Base-by-base conservation (phyloP, 2,797 vertebrate species). In the Atherinosoma microstoma region DNA sequence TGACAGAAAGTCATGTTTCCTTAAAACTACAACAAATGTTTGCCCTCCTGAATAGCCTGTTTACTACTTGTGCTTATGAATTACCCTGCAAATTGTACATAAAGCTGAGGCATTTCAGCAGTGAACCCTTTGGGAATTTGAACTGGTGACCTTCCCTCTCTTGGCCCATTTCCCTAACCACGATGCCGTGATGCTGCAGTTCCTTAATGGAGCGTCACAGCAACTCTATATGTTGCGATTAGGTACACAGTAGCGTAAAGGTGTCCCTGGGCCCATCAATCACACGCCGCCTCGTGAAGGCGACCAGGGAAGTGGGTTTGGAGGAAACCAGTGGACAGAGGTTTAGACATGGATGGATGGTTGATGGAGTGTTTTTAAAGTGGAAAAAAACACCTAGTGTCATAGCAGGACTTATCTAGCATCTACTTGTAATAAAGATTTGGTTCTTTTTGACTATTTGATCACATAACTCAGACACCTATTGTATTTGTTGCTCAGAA, bases 131-230 rank as follows among this genome's bases (percentile, higher is more conserved):
- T 67, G 86, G 91, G 91, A 86, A 77, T 84, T 42, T 91, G 86
- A 91, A 91, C 91, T 77, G 2, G 70, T 82, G 92, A 92, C 92
- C 92, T 94, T 88, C 77, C 82, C 78, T 86, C 87, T 73, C 72
- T 64, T 77, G 80, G 79, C 80, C 86, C 87, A 92, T 94, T 94
- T 93, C 86, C 92, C 87, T 91, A 91, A 91, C 89, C 90, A 87
- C 87, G 88, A 83, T 85, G 82, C 77, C 78, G 70, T 80, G 89
- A 84, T 76, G 79, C 86, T 75, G 84, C 79, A 12, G 85, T 78
- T 68, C 80, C 78, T 78, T 92, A 92, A 94, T 93, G 90, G 86
- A 89, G 91, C 88, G 64, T 92, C 82, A 80, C 84, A 16, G 80
- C 83, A 38, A 87, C 89, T 90, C 87, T 81, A 84, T 89, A 85